Evolutionary conservation across 1,140 invertebrate species (phyloP).

Genomic region (Agrilus planipennis): DNA sequence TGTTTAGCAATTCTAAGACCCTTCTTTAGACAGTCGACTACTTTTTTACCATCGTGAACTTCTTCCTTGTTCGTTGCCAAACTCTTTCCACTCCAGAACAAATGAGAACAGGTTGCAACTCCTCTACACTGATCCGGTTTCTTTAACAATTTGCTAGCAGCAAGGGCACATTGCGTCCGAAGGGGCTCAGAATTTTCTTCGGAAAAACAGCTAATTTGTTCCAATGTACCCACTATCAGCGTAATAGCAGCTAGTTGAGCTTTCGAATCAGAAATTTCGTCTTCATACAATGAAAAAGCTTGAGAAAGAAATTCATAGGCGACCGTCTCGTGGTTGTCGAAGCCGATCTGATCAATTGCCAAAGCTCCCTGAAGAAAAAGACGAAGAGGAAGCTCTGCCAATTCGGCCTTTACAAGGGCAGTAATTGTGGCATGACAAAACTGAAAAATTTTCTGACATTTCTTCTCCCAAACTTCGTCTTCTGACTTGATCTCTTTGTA

Average conservation of each 20-base stretch:
- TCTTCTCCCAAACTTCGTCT: conserved; percentile 97
- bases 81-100: conserved; percentile 92
- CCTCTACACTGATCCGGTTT: conserved; percentile 95
- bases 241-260: conserved; percentile 93
- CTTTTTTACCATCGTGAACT: conserved; percentile 80
- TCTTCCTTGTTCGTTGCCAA: conserved; percentile 53
- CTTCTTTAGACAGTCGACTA: conserved; percentile 93
- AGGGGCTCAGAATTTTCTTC: conserved; percentile 97
- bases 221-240: conserved; percentile 88
- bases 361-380: conserved; percentile 91
- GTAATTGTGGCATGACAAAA: conserved; percentile 94
- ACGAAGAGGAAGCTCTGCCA: conserved; percentile 84
- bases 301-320: conserved; percentile 98
- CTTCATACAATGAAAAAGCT: conserved; percentile 93
- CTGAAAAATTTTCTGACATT: conserved; percentile 96
- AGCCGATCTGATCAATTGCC: conserved; percentile 82
- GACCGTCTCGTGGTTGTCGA: conserved; percentile 90
- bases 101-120: conserved; percentile 80
- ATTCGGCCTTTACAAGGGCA: conserved; percentile 84
- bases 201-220: conserved; percentile 85
- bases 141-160: conserved; percentile 90
- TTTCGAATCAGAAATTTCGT: conserved; percentile 97
- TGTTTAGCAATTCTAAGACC: conserved; percentile 89
- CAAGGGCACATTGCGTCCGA: conserved; percentile 84
- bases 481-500: conserved; percentile 67